Evolutionary conservation across 2,888 invertebrate species (phyloP), one percentile per base, ranked within the genome.

Genomic region (Apeira syringaria): DNA sequence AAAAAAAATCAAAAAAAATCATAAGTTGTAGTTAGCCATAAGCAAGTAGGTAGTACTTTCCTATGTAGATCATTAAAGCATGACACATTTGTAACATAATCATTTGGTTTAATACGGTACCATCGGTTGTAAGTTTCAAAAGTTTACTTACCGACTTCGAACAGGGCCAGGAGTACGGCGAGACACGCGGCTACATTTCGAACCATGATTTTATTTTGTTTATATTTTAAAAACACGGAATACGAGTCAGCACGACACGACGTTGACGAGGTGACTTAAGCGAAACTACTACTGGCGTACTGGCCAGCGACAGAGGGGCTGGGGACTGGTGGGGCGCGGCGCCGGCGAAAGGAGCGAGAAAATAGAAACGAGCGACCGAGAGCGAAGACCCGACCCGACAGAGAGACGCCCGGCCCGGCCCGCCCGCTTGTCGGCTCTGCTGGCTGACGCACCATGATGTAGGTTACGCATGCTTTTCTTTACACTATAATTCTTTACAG

Each of bases 101-200:
- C n/a, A n/a, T n/a, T n/a, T n/a, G n/a, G n/a, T n/a, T n/a, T n/a
- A n/a, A n/a, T n/a, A n/a, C n/a, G n/a, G n/a, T n/a, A n/a, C n/a
- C n/a, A n/a, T n/a, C n/a, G n/a, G n/a, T n/a, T n/a, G n/a, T n/a
- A n/a, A n/a, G n/a, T n/a, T n/a, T n/a, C n/a, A n/a, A 22, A 46
- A 44, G 29, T 31, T 5, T 38, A 79, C 87, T 24, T 75, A 88
- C 88, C 88, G 33, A 82, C 62, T 66, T 86, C 80, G 30, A 88
- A 64, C 27, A 82, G 60, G 9, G 87, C 84, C 61, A 88, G 56
- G 27, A 88, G 56, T 30, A 85, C 68, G 47, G 74, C 80, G 35
- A 87, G 50, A 61, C 71, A 74, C 41, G 82, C 60, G 35, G 68
- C 73, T 61, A 67, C 76, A 72, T 67, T 76, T 60, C 78, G 76